Base-by-base conservation (phyloP, 1,140 invertebrate genomes). In the Caenorhabditis briggsae region DNA sequence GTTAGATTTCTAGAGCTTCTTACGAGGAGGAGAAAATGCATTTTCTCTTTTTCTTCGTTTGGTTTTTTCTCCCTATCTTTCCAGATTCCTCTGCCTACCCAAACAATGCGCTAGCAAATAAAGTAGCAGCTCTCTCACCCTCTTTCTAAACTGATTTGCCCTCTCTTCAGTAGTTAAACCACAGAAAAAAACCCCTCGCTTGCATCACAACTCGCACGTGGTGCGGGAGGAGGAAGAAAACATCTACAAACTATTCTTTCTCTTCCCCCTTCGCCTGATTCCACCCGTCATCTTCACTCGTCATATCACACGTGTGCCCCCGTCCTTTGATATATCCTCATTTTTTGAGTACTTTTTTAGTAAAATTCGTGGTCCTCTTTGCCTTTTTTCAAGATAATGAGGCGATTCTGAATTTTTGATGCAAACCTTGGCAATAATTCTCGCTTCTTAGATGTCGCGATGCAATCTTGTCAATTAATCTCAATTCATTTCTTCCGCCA, bases 141-240 rank as follows among this genome's bases (percentile, higher is more conserved):
- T n/a, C n/a, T n/a, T n/a, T 33, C 41, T 23, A n/a, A 48, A 50
- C 70, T 78, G 70, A 78, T 50, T 50, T 78, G 70, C 43, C 46
- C 46, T 70, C 46, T 20, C 61, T 14, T 18, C 46, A 46, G 65
- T 48, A 41, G 33, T 46, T 50, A 50, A n/a, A 78, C 70, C 70
- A 11, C 43, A 78, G 41, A 53, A 78, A 78, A 78, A 33, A 46
- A 14, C 3, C 23, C 70, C 14, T 25, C n/a, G 5, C 70, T 78
- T 78, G 43, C 70, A 78, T 78, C 70, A 78, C 43, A 25, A 48
- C 70, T 43, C n/a, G 70, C 70, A 78, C 70, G 70, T 78, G 70
- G 70, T 46, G 46, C 11, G n/a, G 23, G 46, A n/a, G 14, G 46
- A 41, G n/a, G n/a, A 50, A 78, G 70, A 78, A 78, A 78, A 78